Percentiles rank a stretch among this genome's conserved stretches.
Evolutionary conservation across 2,797 vertebrate genomes (phyloP).

Genomic region (Acrocephalus scirpaceus): DNA sequence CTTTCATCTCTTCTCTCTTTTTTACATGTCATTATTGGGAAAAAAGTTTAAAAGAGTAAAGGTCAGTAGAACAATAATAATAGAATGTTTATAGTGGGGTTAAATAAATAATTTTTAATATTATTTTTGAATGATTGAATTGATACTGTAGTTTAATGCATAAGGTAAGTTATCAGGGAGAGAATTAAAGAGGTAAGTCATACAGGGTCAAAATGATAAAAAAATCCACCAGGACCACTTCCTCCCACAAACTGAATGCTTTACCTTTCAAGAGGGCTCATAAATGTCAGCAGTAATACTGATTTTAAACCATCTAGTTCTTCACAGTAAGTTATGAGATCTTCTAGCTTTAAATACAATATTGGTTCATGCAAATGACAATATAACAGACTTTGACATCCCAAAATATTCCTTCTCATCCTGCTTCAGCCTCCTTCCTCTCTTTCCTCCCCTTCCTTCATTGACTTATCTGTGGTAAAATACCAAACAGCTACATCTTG

Average conservation of each 20-base stretch:
- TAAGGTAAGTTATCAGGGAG: not conserved
- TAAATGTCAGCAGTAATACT: conserved; percentile 66
- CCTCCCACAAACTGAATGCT: not conserved
- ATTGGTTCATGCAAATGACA: not conserved
- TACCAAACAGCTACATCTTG: not conserved
- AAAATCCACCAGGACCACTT: accelerated
- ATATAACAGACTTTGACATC: not conserved
- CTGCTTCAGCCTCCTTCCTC: not conserved
- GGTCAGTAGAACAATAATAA: not conserved
- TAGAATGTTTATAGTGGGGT: not conserved
- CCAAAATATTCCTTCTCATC: not conserved
- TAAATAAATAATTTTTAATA: not conserved
- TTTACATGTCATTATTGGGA: not conserved
- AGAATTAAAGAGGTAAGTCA: conserved; percentile 1
- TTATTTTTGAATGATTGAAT: not conserved
- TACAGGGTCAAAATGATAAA: not conserved
- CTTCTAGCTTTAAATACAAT: conserved; percentile 32
- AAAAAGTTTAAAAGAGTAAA: not conserved
- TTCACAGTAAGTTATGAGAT: not conserved
- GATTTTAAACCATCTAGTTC: conserved; percentile 40
- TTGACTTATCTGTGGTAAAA: not conserved
- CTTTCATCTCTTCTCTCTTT: not conserved
- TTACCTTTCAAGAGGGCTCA: conserved; percentile 22
- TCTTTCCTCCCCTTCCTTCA: not conserved
- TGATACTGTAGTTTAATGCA: not conserved